phyloP scores from a whole-genome alignment of 2,888 invertebrate species.

The Gandaritis pyraliata region DNA sequence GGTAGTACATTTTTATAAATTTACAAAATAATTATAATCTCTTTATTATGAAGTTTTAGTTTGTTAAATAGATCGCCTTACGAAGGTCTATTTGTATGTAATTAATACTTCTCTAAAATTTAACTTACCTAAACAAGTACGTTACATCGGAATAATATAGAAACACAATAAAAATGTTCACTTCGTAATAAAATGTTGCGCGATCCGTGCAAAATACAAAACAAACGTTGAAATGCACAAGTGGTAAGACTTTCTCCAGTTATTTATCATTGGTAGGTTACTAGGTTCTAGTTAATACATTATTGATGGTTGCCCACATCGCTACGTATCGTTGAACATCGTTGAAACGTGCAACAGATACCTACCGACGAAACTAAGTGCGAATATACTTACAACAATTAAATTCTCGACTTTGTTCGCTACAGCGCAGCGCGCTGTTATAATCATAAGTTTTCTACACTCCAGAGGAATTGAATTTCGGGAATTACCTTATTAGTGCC shows the following conservation, averaged over 20 bases:
- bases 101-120: no score
- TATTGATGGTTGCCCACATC: constrained; percentile 53
- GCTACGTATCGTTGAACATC: constrained; percentile 43
- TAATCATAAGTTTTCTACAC: no score
- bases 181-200: constrained; percentile 23
- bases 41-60: no score
- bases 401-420: not conserved
- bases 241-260: constrained; percentile 37
- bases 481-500: no score
- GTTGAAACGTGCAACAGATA: constrained; percentile 52
- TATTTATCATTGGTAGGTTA: constrained; percentile 37
- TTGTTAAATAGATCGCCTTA: no score
- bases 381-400: constrained; percentile 3
- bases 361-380: constrained; percentile 28
- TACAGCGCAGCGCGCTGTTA: no score
- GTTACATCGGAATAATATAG: not conserved
- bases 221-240: constrained; percentile 26
- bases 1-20: no score
- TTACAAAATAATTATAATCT: no score
- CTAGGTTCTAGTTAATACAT: constrained; percentile 49
- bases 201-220: constrained; percentile 18
- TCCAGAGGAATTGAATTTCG: no score
- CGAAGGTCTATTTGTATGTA: no score
- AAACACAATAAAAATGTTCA: constrained; percentile 9
- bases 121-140: not conserved